Evolutionary conservation across 2,113 vertebrate genomes (phyloP).

Genomic region (Camelus bactrianus): DNA sequence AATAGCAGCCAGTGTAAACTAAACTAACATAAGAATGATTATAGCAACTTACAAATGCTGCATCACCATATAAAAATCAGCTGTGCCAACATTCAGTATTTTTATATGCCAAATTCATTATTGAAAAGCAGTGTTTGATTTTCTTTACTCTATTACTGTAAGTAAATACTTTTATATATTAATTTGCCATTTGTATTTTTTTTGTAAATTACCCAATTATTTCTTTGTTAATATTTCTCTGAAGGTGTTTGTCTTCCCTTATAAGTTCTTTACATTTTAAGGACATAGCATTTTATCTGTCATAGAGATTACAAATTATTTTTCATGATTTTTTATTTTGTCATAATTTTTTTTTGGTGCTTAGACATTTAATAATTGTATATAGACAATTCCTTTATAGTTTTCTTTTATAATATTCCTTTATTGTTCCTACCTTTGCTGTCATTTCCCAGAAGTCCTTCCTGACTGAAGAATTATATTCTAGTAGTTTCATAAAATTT

Average conservation of each 20-base stretch:
- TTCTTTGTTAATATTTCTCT: slow-evolving; percentile 13
- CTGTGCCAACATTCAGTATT: not conserved
- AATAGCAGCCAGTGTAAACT: not conserved
- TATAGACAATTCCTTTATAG: not conserved
- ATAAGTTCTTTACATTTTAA: slow-evolving; percentile 38
- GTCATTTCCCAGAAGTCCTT: slow-evolving; percentile 16
- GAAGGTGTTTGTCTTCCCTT: slow-evolving; percentile 19
- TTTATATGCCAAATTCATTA: slow-evolving; percentile 25
- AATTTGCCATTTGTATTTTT: slow-evolving; percentile 25
- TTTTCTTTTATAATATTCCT: not conserved
- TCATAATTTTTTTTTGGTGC: not conserved
- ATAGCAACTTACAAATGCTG: not conserved
- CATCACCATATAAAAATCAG: not conserved
- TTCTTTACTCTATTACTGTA: not conserved
- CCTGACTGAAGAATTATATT: not conserved
- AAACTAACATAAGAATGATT: not conserved
- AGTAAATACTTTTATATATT: not conserved
- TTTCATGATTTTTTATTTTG: not conserved
- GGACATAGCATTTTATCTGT: not conserved
- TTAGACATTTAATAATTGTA: slow-evolving; percentile 27
- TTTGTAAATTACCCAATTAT: not conserved
- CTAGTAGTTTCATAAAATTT: not conserved
- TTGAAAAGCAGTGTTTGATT: not conserved
- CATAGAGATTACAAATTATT: not conserved
- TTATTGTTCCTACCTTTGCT: not conserved